Evolutionary conservation across 1,140 invertebrate genomes (phyloP), one percentile per base, ranked within the genome.

Genomic region (Trichonephila inaurata): DNA sequence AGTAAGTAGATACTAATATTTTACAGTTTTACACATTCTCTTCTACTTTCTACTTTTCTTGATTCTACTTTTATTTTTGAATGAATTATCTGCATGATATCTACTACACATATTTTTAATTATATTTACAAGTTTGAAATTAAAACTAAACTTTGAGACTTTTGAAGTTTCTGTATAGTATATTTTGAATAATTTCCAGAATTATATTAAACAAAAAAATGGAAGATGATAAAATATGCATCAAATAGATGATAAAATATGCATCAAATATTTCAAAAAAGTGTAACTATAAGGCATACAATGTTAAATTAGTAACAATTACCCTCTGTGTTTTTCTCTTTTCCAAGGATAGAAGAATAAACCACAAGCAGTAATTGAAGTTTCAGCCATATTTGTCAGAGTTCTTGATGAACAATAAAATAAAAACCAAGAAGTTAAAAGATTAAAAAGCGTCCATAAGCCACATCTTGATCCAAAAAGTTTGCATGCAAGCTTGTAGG

Each of bases 371-470:
- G 97, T 97, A 18, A 99, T 95, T 18, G 97, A 96, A 64, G 97
- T 97, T 96, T 99, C 98, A 91, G 98, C 95, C 0, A 97, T 97
- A 95, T 99, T 99, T 16, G 97, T 97, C 62, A 99, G 95, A 1
- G 98, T 99, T 66, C 98, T 96, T 2, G 98, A 97, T 0, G 97
- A 97, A 82, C 97, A 98, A 95, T 98, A 99, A 95, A 98, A 98
- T 96, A 98, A 98, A 95, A 98, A 99, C 97, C 98, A 99, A 87
- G 97, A 97, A 0, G 97, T 97, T 18, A 51, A 95, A 94, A 94
- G 95, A 61, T 85, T 96, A 95, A 95, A 95, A 10, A 96, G 93
- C 6, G 96, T 95, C 95, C 95, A 96, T 92, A 95, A 95, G 10
- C 95, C 96, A 62, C 94, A 91, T 12, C 94, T 95, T 10, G 95